These are phyloP conservation scores for Xestobium rufovillosum DNA, from an alignment of 2,888 invertebrate genomes.

Conservation along the genomic window DNA sequence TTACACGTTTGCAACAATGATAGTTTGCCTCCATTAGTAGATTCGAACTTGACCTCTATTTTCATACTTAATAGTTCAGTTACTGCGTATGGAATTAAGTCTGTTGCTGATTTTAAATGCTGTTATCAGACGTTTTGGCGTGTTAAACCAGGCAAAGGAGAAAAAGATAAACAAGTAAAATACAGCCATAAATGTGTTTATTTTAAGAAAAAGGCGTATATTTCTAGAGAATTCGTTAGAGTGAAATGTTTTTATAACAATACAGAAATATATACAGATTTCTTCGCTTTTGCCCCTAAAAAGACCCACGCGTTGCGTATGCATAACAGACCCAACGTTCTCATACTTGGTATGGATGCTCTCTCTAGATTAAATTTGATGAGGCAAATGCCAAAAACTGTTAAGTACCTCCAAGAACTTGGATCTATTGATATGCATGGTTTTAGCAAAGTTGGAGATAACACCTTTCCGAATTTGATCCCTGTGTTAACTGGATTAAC, in stretches of 20 bases:
- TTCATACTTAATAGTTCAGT: constrained; percentile 48
- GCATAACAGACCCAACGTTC: constrained; percentile 52
- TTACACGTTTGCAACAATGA: constrained; percentile 48
- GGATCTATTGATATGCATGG: constrained; percentile 73
- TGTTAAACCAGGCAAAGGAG: constrained; percentile 44
- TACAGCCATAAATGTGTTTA: constrained; percentile 45
- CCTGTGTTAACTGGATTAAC: constrained; percentile 70
- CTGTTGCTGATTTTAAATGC: constrained; percentile 47
- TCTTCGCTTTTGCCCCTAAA: constrained; percentile 56
- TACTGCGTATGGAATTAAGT: constrained; percentile 45
- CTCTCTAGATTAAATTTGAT: constrained; percentile 79
- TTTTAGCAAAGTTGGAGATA: constrained; percentile 90
- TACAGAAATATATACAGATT: constrained; percentile 56
- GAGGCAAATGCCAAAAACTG: constrained; percentile 72
- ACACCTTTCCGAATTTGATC: constrained; percentile 85
- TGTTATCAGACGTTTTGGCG: constrained; percentile 57
- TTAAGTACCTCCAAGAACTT: constrained; percentile 51
- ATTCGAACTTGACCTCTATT: constrained; percentile 52
- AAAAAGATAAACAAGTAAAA: constrained; percentile 46
- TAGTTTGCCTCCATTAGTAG: constrained; percentile 47
- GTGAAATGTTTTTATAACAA: constrained; percentile 52
- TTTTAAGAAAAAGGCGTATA: constrained; percentile 44
- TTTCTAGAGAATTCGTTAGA: constrained; percentile 56
- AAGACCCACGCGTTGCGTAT: constrained; percentile 32
- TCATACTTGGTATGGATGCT: constrained; percentile 78